A percentile compares a stretch with the other conserved stretches of the same genome.
These are phyloP conservation scores for Agrenia bidenticulata DNA, from an alignment of 2,888 invertebrate genomes.

Conservation along the genomic window DNA sequence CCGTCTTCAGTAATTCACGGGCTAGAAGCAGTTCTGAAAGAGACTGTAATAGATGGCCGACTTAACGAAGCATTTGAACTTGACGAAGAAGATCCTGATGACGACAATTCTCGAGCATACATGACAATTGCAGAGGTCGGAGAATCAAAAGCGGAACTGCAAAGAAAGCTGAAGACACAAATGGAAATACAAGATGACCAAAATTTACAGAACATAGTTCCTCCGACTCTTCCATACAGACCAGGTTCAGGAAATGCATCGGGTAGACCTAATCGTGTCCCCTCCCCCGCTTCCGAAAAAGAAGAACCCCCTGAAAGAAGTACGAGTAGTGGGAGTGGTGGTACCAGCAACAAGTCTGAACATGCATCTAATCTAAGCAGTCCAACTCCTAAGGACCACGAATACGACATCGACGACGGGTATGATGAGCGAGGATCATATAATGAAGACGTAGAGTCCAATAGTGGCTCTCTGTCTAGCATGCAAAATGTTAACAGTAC, in stretches of 20 bases:
- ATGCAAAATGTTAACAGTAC: neutral
- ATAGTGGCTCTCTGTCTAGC: neutral
- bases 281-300: neutral
- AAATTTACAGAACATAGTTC: neutral
- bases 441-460: conserved; percentile 34
- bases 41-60: conserved; percentile 10
- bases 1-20: conserved; percentile 14
- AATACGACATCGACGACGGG: conserved; percentile 37
- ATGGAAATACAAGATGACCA: neutral
- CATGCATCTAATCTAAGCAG: neutral
- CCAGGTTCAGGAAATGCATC: neutral
- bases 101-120: conserved; percentile 38
- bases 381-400: conserved; percentile 3
- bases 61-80: conserved; percentile 22
- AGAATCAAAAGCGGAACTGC: conserved; percentile 34
- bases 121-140: conserved; percentile 51
- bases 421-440: conserved; percentile 40
- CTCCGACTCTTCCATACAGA: neutral
- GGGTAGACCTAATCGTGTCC: neutral
- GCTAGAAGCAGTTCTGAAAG: conserved; percentile 5
- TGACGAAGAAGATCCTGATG: conserved; percentile 35
- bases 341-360: neutral
- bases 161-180: conserved; percentile 6
- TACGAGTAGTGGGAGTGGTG: neutral
- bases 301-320: conserved; percentile 1